Base-by-base conservation (phyloP, 1,140 invertebrate species). In the Drosophila eugracilis region DNA sequence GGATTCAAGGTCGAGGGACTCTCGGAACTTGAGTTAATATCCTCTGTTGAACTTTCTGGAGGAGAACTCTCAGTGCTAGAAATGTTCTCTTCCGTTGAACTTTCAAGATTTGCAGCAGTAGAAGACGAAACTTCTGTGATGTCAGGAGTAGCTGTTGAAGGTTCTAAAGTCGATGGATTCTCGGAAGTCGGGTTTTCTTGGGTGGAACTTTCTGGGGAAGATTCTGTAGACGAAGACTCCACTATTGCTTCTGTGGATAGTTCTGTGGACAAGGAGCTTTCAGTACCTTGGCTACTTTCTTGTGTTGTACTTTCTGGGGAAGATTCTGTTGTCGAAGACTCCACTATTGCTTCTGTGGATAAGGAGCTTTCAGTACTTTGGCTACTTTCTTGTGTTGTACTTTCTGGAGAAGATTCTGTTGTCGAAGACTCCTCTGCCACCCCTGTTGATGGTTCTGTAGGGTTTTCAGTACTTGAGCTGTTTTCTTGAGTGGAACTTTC, bases 381-480 rank as follows among this genome's bases (percentile, higher is more conserved):
- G 10, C 12, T 34, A 19, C 7, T 21, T 26, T 24, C 48, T 9
- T 34, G 19, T 1, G 48, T 49, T 1, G 36, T 21, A 32, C 5
- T 42, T 9, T 60, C 47, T 12, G 5, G 1, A 1, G 50, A 41
- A 1, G 49, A 14, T 26, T 52, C 48, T 22, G 32, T 37, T 1
- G 42, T 24, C 0, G n/a, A n/a, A 34, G 34, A 9, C 9, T 4
- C 5, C 0, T 14, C n/a, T n/a, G n/a, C n/a, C n/a, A n/a, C n/a
- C n/a, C n/a, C 34, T 15, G 1, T 1, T 36, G 15, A 39, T 4
- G 7, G 5, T 39, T 39, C 37, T 39, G 37, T 47, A 14, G 44
- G 48, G n/a, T 17, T 30, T 28, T 53, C 39, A 15, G 59, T 14
- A 2, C 39, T 53, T 9, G 3, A n/a, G 14, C n/a, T 44, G n/a